Evolutionary conservation across 2,888 invertebrate genomes (phyloP).

Genomic region (Lithodes maja): DNA sequence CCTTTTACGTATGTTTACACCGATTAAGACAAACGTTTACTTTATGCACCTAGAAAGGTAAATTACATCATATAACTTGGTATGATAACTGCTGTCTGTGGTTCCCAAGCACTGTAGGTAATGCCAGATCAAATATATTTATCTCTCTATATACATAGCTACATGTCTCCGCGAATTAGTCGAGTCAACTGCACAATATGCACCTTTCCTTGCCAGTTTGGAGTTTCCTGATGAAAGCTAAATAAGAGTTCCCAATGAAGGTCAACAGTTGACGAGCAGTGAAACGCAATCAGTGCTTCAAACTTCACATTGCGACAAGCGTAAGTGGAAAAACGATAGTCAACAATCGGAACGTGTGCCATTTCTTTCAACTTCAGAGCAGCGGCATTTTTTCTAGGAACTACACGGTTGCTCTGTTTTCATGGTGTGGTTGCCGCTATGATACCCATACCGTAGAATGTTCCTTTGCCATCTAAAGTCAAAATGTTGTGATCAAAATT

Average conservation of each 20-base stretch:
- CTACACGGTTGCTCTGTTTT: too few species aligned
- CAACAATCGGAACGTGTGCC: slow-evolving; percentile 8
- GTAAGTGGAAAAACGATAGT: slow-evolving; percentile 32
- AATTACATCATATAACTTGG: slow-evolving; percentile 60
- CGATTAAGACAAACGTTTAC: slow-evolving; percentile 37
- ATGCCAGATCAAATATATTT: slow-evolving; percentile 36
- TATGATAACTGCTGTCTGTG: too few species aligned
- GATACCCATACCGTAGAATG: too few species aligned
- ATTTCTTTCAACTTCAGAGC: slow-evolving; percentile 28
- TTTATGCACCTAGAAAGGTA: slow-evolving; percentile 52
- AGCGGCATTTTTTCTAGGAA: neutral
- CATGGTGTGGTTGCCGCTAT: too few species aligned
- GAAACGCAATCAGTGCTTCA: neutral
- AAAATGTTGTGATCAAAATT: too few species aligned
- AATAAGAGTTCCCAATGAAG: slow-evolving; percentile 38
- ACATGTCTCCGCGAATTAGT: slow-evolving; percentile 61
- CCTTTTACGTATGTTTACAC: too few species aligned
- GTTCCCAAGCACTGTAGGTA: too few species aligned
- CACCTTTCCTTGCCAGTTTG: slow-evolving; percentile 48
- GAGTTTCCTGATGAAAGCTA: slow-evolving; percentile 24
- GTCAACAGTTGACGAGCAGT: slow-evolving; percentile 22
- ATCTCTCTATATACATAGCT: slow-evolving; percentile 57
- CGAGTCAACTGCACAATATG: slow-evolving; percentile 27
- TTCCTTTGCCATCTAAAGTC: too few species aligned
- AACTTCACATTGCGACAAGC: slow-evolving; percentile 23